Base-by-base conservation (phyloP, 2,113 vertebrate genomes). In the Centrocercus urophasianus region DNA sequence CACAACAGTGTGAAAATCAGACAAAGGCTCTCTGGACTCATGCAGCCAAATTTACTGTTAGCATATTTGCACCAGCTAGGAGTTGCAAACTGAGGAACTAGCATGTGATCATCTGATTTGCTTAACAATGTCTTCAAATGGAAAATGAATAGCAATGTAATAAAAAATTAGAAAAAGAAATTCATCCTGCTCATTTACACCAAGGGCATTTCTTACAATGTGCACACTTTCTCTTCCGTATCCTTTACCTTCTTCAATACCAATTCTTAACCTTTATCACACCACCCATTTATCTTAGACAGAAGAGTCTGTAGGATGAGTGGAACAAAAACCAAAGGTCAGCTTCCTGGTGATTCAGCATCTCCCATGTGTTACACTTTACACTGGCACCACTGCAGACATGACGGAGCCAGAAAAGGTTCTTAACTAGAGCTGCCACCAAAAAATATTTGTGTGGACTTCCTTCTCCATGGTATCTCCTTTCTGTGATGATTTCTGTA, bases 401-500 rank as follows among this genome's bases (percentile, higher is more conserved):
- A 20, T 52, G 6, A 40, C 81, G 47, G 70, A 64, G 24, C 10
- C 10, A 36, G 17, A 67, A 10, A 2, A 64, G 47, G 34, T 15
- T 85, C 36, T 88, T 74, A 82, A 61, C 30, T 34, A 42, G 19
- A 82, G 8, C 28, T 78, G 14, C 8, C 32, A 74, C 65, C 16
- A 63, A 69, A 22, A 74, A 78, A 59, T 3, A 6, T 0, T 0
- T 34, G 6, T 60, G 42, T 7, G 30, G 45, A 69, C 5, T 73
- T 76, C 8, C 19, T 54, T 64, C 18, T 7, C 18, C 9, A 60
- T 28, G 24, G 9, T 34, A 50, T 32, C 5, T 7, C 38, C 21
- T 85, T 78, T 52, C 57, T 86, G 24, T 56, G 63, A 72, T 42
- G 16, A 54, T 50, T 71, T 48, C 34, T 73, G 28, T 57, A 61